Base-by-base conservation (phyloP, 2,888 invertebrate species). In the Bombylius major region DNA sequence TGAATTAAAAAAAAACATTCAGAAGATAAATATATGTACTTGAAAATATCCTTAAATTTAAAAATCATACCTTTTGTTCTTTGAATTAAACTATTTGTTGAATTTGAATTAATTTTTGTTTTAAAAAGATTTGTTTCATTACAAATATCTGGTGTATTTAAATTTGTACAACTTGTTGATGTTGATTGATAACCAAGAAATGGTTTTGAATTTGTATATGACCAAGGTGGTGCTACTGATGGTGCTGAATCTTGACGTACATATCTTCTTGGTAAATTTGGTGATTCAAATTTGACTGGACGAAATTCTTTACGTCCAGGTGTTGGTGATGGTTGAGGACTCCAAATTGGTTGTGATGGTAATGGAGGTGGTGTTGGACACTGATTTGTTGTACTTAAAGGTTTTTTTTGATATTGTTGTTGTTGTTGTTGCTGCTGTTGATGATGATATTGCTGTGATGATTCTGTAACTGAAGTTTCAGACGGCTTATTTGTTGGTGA, bases 301-400 rank as follows among this genome's bases (percentile, higher is more conserved):
- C 86, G 80, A 76, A 89, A 91, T 70, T 83, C 80, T 73, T 89
- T 90, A 63, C 87, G 79, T 62, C 85, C 84, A 36, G 80, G 75
- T 54, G 79, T 79, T 47, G 90, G 89, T 66, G 89, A 89, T 44
- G 87, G 79, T 64, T 81, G 80, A 12, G 91, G 90, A 36, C 84
- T 84, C 91, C 91, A 91, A 63, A 90, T 78, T 31, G 88, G 82
- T 50, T 81, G 79, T 64, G 77, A 78, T 58, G 79, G 70, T 23
- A 69, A 69, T 34, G 65, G 62, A 5, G 69, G 69, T 7, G 61
- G 48, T 58, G 57, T 52, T 57, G 56, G 45, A 14, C 56, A 33
- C 47, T 55, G 46, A 52, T 58, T 39, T 56, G 53, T 56, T 56
- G 36, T 57, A 59, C 55, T 57, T 56, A 55, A 57, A 60, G 56